Conservation (phyloP, 2,797 vertebrate genomes). For the Sylvilagus floridanus region DNA sequence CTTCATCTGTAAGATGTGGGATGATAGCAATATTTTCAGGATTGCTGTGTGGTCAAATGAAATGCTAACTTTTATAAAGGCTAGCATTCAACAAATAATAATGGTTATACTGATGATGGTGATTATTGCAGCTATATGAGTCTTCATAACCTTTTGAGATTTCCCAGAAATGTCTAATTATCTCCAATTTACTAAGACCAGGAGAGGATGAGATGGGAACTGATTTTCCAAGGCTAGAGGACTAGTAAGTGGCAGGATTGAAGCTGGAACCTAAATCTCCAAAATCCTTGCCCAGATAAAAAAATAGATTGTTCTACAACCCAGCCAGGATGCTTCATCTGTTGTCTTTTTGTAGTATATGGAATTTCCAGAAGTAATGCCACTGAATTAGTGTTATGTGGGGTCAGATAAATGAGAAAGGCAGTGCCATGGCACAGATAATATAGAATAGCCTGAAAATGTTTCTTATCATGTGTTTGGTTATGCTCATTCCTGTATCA, state of each 20-base stretch:
- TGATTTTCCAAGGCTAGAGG: neutral
- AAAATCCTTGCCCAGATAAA: neutral
- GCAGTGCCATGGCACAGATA: neutral
- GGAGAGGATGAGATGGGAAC: neutral
- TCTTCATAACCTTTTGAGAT: neutral
- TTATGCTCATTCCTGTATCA: neutral
- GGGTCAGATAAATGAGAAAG: neutral
- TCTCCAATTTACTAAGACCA: neutral
- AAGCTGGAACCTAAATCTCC: conserved; percentile 1
- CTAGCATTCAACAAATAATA: neutral
- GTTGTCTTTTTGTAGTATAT: neutral
- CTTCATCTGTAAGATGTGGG: conserved; percentile 1
- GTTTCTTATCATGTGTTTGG: neutral
- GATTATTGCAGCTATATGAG: neutral
- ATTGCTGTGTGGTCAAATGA: conserved; percentile 12
- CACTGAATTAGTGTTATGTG: neutral
- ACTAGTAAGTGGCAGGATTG: neutral
- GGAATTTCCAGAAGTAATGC: conserved; percentile 27
- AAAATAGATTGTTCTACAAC: neutral
- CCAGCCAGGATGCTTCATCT: neutral
- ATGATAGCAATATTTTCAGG: conserved; percentile 2
- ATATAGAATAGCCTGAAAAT: neutral
- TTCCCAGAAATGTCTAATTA: neutral
- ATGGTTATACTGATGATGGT: neutral
- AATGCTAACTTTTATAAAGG: conserved; percentile 20